A percentile compares a stretch with the other conserved stretches of the same genome.
phyloP scores from a whole-genome alignment of 2,797 vertebrate species.

The Benthosema pterotum region DNA sequence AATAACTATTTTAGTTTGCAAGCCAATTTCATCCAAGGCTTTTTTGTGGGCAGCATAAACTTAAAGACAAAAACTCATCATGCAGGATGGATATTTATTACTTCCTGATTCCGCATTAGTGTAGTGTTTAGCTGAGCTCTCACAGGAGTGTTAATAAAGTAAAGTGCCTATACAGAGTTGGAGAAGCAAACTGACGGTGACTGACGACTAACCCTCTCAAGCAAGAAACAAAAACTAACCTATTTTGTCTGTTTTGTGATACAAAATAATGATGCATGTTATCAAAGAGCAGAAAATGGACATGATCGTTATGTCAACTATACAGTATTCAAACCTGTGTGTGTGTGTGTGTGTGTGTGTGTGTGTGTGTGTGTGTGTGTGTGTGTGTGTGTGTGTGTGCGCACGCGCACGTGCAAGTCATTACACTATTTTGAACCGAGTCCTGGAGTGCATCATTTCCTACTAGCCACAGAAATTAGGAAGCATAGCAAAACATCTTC shows the following conservation, averaged over 20 bases:
- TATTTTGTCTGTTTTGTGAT: no score
- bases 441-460: conserved; percentile 18
- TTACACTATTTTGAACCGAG: conserved; percentile 13
- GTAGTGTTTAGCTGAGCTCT: background rate
- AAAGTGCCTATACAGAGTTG: background rate
- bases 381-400: conserved; percentile 1
- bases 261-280: background rate
- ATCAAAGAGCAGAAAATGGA: background rate
- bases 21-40: no score
- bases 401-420: conserved; percentile 11
- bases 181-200: background rate
- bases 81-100: no score
- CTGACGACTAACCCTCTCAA: background rate
- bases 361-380: conserved; percentile 8
- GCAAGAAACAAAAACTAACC: no score
- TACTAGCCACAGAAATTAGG: conserved; percentile 32
- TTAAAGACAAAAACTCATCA: no score
- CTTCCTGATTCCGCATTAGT: background rate
- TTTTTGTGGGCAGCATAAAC: no score
- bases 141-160: background rate
- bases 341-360: conserved; percentile 1
- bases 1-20: no score
- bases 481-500: conserved; percentile 8
- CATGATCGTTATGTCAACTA: background rate
- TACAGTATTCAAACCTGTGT: background rate